Percentiles rank a stretch among this genome's conserved stretches.
Evolutionary conservation across 2,888 invertebrate genomes (phyloP).

Genomic region (Drosophila imparisetae): DNA sequence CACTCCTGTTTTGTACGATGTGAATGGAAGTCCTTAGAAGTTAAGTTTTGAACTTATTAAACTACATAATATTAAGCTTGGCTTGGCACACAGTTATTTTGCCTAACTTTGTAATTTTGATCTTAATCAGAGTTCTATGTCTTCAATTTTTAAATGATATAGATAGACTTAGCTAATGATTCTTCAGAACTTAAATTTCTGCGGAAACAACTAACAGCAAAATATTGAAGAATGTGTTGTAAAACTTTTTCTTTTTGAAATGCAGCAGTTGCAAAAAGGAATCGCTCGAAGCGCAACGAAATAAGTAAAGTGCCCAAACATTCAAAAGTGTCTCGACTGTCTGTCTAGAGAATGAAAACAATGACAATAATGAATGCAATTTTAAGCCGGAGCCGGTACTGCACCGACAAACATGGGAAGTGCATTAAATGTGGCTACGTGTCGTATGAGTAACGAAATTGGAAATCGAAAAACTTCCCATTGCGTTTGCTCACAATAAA

Average conservation of each 20-base stretch:
- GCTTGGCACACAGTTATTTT: too few species aligned
- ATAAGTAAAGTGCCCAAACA: background rate
- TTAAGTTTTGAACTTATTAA: background rate
- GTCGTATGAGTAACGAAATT: constrained; percentile 57
- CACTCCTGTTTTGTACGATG: constrained; percentile 2
- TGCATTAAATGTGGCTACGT: constrained; percentile 38
- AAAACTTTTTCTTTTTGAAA: background rate
- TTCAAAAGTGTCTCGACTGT: background rate
- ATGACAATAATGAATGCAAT: constrained; percentile 8
- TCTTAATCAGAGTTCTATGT: background rate
- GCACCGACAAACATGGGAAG: constrained; percentile 20
- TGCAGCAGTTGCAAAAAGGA: constrained; percentile 4
- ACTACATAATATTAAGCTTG: background rate
- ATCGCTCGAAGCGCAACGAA: background rate
- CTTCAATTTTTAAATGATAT: too few species aligned
- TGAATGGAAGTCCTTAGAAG: background rate
- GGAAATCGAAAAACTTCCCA: constrained; percentile 24
- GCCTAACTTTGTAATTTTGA: too few species aligned
- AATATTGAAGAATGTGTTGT: background rate
- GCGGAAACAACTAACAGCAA: too few species aligned
- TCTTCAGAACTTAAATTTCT: background rate
- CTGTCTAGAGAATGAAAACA: constrained; percentile 3
- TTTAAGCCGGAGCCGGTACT: constrained; percentile 4
- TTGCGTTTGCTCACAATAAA: constrained; percentile 30
- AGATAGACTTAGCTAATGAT: too few species aligned